These are phyloP conservation scores for Chiloscyllium punctatum DNA, from an alignment of 2,797 vertebrate genomes.

Conservation along the genomic window DNA sequence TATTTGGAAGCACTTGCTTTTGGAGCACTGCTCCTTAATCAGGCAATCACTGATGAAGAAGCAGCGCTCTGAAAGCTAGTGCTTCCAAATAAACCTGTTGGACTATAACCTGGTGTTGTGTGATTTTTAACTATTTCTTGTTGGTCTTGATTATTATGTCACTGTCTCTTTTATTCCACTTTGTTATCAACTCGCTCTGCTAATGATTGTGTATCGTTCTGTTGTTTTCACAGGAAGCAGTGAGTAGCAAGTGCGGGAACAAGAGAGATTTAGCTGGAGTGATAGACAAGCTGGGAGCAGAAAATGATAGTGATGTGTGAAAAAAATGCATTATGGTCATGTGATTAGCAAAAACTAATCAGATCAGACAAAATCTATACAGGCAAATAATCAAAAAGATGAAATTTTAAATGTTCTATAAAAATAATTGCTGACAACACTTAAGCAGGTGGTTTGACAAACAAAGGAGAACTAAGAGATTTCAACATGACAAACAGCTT, in stretches of 20 bases:
- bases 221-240: background rate
- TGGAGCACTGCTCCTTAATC: no score
- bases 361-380: background rate
- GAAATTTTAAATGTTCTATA: background rate
- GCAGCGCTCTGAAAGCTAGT: no score
- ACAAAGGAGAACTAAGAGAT: background rate
- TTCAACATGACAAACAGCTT: background rate
- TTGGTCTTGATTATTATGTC: background rate
- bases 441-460: background rate
- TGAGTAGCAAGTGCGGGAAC: background rate
- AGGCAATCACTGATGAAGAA: no score
- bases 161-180: background rate
- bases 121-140: background rate
- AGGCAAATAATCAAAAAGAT: background rate
- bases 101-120: no score
- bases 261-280: background rate
- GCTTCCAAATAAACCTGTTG: no score
- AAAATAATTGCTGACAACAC: background rate
- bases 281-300: background rate
- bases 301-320: background rate
- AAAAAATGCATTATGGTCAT: background rate
- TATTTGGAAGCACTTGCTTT: no score
- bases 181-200: background rate
- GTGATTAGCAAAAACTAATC: background rate
- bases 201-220: background rate